These are phyloP conservation scores for Episyrphus balteatus DNA, from an alignment of 1,140 invertebrate genomes.

Conservation along the genomic window DNA sequence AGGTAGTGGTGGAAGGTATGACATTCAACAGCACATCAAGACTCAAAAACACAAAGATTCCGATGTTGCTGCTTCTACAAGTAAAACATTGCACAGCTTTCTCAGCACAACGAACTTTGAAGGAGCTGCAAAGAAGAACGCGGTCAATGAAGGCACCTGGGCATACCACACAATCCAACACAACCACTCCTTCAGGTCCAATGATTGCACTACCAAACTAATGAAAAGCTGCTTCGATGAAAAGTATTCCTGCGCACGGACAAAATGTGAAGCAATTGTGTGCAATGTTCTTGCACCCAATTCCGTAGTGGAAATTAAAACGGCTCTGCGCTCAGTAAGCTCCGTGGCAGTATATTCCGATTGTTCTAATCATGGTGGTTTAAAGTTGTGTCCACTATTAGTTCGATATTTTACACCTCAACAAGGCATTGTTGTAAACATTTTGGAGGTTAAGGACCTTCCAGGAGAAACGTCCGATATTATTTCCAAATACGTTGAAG, in stretches of 20 bases:
- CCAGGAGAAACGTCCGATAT: no score
- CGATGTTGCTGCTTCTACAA: no score
- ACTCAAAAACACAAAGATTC: conserved; percentile 26
- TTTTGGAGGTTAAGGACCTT: conserved; percentile 11
- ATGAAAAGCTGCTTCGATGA: conserved; percentile 14
- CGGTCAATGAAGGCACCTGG: conserved; percentile 17
- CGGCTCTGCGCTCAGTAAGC: conserved; percentile 5
- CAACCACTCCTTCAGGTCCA: conserved; percentile 23
- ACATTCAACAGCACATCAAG: conserved; percentile 32
- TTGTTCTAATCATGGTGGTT: conserved; percentile 3
- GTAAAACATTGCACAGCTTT: no score
- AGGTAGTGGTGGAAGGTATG: conserved; percentile 22
- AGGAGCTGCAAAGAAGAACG: no score
- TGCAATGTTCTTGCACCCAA: conserved; percentile 9
- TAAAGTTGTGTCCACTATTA: conserved; percentile 6
- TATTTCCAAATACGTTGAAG: no score
- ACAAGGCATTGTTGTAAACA: conserved; percentile 6
- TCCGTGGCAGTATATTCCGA: conserved; percentile 13
- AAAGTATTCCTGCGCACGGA: conserved; percentile 16
- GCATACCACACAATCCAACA: conserved; percentile 22
- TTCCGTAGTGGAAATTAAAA: conserved; percentile 4
- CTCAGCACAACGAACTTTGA: no score
- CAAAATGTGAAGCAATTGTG: conserved; percentile 21
- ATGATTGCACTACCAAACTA: conserved; percentile 14
- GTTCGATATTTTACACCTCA: conserved; percentile 5